A percentile compares a stretch with the other conserved stretches of the same genome.
Evolutionary conservation across 1,140 invertebrate genomes (phyloP).

Genomic region (Antheraea mylitta): DNA sequence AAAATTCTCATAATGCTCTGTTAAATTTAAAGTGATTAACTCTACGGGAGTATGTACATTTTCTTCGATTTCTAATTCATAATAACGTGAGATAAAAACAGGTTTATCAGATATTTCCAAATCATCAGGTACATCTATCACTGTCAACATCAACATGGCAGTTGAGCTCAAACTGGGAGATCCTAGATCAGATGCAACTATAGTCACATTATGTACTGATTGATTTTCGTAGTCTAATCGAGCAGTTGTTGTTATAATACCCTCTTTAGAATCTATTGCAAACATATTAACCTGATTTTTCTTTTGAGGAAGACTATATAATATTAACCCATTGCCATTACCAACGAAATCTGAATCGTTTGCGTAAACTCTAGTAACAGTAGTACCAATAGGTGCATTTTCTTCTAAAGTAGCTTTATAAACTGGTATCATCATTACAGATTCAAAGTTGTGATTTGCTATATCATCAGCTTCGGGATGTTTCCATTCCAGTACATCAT

Average conservation of each 20-base stretch:
- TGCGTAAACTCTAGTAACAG: conserved; percentile 86
- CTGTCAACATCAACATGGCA: conserved; percentile 84
- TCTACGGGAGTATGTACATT: conserved; percentile 85
- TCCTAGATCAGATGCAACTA: conserved; percentile 91
- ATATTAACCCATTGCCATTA: conserved; percentile 90
- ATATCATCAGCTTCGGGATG: conserved; percentile 72
- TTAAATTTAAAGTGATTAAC: conserved; percentile 85
- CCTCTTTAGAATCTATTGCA: conserved; percentile 89
- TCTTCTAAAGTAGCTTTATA: conserved; percentile 86
- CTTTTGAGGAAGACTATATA: conserved; percentile 84
- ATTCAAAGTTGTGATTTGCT: conserved; percentile 78
- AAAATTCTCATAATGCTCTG: conserved; percentile 79
- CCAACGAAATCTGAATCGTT: conserved; percentile 91
- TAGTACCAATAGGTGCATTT: conserved; percentile 84
- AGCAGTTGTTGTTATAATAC: conserved; percentile 86
- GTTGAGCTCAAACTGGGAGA: conserved; percentile 89
- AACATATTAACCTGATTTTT: conserved; percentile 84
- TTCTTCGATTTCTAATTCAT: conserved; percentile 88
- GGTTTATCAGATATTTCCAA: conserved; percentile 76
- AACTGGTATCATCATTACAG: conserved; percentile 80
- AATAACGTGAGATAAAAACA: conserved; percentile 86
- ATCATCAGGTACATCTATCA: conserved; percentile 83
- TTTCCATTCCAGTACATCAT: conserved; percentile 78
- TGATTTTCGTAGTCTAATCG: conserved; percentile 87
- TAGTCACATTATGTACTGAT: conserved; percentile 85